phyloP scores from a whole-genome alignment of 30 jellyfish, hydroid and myxozoan species.

The Nemopilema nomurai region DNA sequence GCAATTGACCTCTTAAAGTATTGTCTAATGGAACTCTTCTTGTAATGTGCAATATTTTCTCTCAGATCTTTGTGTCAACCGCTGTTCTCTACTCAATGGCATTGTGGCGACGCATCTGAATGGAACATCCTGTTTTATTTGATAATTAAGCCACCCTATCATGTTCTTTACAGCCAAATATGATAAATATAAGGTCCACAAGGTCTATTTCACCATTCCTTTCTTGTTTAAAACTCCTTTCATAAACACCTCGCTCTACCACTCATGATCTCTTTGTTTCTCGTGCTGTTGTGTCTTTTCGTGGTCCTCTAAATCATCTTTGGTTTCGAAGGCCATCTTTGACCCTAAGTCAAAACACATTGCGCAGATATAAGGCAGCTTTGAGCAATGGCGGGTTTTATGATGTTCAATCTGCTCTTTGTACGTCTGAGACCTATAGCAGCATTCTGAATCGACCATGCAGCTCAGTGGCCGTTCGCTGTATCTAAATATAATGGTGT shows the following conservation, averaged over 20 bases:
- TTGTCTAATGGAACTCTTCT: too few relatives aligned
- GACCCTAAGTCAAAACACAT: slow-evolving; percentile 22
- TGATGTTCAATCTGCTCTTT: slow-evolving; percentile 54
- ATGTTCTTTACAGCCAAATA: too few relatives aligned
- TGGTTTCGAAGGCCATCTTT: slow-evolving; percentile 15
- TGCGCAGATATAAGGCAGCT: slow-evolving; percentile 32
- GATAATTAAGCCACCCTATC: too few relatives aligned
- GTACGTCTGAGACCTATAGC: slow-evolving; percentile 46
- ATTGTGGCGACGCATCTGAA: too few relatives aligned
- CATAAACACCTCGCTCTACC: neutral
- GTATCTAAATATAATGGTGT: slow-evolving; percentile 36
- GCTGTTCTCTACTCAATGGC: too few relatives aligned
- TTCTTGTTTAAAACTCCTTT: neutral
- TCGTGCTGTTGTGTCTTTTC: neutral
- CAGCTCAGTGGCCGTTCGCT: slow-evolving; percentile 43
- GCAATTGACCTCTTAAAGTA: too few relatives aligned
- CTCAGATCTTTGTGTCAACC: too few relatives aligned
- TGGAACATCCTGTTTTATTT: too few relatives aligned
- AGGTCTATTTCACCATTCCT: too few relatives aligned
- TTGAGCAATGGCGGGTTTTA: slow-evolving; percentile 14
- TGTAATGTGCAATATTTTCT: too few relatives aligned
- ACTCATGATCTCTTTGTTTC: neutral
- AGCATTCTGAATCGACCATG: slow-evolving; percentile 25
- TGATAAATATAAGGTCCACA: too few relatives aligned
- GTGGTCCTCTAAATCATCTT: slow-evolving; percentile 20